Conservation (phyloP, 2,797 vertebrate species). For the Coluber constrictor region DNA sequence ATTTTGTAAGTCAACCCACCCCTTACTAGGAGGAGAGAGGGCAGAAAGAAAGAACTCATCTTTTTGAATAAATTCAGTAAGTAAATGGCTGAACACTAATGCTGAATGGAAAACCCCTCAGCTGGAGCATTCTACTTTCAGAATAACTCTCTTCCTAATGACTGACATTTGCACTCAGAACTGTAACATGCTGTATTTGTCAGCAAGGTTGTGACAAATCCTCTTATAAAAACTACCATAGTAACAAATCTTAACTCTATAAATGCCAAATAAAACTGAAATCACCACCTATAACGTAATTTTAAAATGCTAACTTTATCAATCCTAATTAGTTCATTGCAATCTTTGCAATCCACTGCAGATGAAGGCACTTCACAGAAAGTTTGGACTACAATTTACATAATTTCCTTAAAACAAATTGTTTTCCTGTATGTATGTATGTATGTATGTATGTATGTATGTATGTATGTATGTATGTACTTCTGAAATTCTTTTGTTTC, state of each 20-base stretch:
- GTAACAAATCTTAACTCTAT: not conserved
- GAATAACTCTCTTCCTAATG: not conserved
- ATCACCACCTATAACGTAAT: not conserved
- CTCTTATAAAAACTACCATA: not conserved
- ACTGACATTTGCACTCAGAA: not conserved
- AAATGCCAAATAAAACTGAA: not conserved
- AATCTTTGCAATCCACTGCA: not conserved
- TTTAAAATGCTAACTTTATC: not conserved
- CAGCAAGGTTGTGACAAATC: not conserved
- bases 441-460: not conserved
- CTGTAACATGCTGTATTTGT: not conserved
- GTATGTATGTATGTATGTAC: not conserved
- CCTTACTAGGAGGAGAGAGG: not conserved
- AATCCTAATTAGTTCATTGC: not conserved
- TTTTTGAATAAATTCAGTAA: not conserved
- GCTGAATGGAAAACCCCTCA: not conserved
- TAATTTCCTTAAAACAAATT: not conserved
- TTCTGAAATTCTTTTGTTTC: not conserved
- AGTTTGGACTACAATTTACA: not conserved
- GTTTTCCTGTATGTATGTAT: not conserved
- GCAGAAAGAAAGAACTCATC: not conserved
- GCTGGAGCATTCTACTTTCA: not conserved
- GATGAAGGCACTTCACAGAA: not conserved
- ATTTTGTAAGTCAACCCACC: not conserved
- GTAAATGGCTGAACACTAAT: not conserved